Evolutionary conservation across 1,140 invertebrate genomes (phyloP), one percentile per base, ranked within the genome.

Genomic region (Psilanteris sp.): DNA sequence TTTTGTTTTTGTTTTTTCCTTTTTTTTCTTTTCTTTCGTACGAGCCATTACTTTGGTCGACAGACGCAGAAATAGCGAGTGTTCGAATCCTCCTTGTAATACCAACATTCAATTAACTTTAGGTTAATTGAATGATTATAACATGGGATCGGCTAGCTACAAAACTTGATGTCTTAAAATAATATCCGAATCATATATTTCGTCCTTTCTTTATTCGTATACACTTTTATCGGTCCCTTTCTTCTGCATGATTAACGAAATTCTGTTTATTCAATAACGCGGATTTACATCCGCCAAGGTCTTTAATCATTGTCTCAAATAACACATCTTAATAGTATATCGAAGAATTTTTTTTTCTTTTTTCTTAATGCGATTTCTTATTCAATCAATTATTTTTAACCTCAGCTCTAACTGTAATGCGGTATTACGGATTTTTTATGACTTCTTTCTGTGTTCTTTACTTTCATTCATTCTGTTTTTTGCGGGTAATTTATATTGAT

Each of bases 291-390:
- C n/a, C n/a, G n/a, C 4, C 27, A n/a, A 20, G 36, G 41, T 32
- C 44, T 62, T 62, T 50, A 46, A 41, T 62, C 32, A 62, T 29
- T 34, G 26, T 8, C 11, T 46, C 9, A 24, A 62, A 62, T 62
- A 41, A 31, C 59, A 31, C 39, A 22, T 62, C 34, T 27, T 50
- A 24, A 27, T n/a, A 29, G 27, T 5, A 32, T n/a, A 20, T 34
- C 31, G 8, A 20, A 46, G 32, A 16, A 1, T 11, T 61, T 34
- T n/a, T n/a, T n/a, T n/a, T n/a, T n/a, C n/a, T n/a, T n/a, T n/a
- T n/a, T 34, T 8, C 39, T 43, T 10, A 16, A 22, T 20, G 31
- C 46, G 36, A 37, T 16, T 34, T 8, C 37, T 31, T 32, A 16
- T 32, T 39, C 39, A 44, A 57, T 43, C 24, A 44, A 57, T 44